phyloP scores from a whole-genome alignment of 2,113 vertebrate genomes.

The Eulemur macaco region DNA sequence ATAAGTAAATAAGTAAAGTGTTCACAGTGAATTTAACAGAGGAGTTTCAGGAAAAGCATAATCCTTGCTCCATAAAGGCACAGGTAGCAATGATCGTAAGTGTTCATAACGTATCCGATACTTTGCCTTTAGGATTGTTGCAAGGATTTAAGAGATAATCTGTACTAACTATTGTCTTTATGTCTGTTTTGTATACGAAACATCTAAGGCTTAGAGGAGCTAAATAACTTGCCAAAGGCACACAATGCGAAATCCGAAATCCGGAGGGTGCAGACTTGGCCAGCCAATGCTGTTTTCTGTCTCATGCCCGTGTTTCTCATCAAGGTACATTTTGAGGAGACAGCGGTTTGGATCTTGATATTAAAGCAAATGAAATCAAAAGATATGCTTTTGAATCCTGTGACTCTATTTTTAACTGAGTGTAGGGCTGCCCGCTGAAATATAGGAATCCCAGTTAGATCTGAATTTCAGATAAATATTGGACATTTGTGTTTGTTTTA shows the following conservation, averaged over 20 bases:
- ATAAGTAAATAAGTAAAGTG: neutral
- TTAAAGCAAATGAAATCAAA: constrained; percentile 19
- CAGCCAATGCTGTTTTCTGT: neutral
- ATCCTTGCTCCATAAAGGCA: neutral
- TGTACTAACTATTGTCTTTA: neutral
- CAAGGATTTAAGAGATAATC: neutral
- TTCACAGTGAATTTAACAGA: neutral
- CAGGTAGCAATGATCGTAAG: neutral
- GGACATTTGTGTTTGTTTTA: neutral
- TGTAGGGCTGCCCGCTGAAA: neutral
- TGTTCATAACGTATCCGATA: neutral
- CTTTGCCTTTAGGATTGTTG: neutral
- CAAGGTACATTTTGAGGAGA: neutral
- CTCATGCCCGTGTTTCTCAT: neutral
- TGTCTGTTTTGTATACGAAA: neutral
- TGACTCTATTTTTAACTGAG: neutral
- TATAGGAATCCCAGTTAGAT: neutral
- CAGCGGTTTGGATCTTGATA: neutral
- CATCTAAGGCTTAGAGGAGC: neutral
- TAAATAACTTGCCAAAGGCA: neutral
- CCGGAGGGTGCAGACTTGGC: neutral
- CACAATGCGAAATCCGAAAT: neutral
- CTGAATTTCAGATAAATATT: neutral
- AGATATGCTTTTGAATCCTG: neutral
- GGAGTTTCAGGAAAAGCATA: neutral